phyloP scores from a whole-genome alignment of 2,113 vertebrate species.

The Mus musculus region DNA sequence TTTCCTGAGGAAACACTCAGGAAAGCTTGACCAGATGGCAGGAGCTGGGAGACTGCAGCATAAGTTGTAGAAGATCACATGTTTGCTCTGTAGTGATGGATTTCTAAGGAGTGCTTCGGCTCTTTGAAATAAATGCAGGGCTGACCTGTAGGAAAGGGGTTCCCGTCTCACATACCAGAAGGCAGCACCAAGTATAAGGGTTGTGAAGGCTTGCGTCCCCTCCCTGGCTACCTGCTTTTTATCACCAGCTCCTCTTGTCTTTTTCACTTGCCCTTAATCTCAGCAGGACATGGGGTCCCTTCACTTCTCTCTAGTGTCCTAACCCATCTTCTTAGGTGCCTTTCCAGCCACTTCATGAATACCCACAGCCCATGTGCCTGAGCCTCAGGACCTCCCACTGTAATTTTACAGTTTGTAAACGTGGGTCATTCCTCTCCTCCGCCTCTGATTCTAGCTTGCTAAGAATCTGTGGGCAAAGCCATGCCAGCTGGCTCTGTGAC shows the following conservation, averaged over 20 bases:
- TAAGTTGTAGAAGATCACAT: not conserved
- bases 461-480: not conserved
- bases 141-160: not conserved
- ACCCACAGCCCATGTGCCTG: not conserved
- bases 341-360: not conserved
- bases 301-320: not conserved
- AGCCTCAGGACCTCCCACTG: not conserved
- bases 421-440: not conserved
- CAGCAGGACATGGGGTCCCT: not conserved
- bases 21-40: not conserved
- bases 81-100: not conserved
- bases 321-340: not conserved
- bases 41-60: not conserved
- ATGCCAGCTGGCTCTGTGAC: not conserved
- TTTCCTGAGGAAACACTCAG: not conserved
- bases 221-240: not conserved
- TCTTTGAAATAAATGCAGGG: not conserved
- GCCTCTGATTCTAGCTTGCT: not conserved
- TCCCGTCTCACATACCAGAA: not conserved
- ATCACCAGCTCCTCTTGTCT: not conserved
- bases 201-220: not conserved
- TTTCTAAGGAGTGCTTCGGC: not conserved
- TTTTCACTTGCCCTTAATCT: not conserved
- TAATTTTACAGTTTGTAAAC: not conserved
- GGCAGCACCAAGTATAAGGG: not conserved